Base-by-base conservation (phyloP, 1,140 invertebrate species). In the Eriocheir sinensis region DNA sequence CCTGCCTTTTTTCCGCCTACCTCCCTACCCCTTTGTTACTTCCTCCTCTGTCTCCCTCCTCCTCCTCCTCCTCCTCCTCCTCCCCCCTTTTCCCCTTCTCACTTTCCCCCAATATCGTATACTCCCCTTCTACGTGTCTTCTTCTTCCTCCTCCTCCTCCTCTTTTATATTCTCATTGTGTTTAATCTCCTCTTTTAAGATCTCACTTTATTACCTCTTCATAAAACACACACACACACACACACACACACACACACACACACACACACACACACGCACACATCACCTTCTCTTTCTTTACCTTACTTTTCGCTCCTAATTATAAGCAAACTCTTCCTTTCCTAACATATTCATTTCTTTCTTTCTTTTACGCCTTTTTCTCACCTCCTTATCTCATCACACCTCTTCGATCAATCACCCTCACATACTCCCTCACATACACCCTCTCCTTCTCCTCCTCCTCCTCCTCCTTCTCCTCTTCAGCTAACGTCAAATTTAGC, bases 231-330 rank as follows among this genome's bases (percentile, higher is more conserved):
- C 83, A 86, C 83, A 86, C 83, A 86, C 83, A 86, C 83, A 36
- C 83, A 86, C 83, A 86, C 83, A 86, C 83, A 86, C 83, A 86
- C 83, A 86, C 83, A 86, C 83, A 86, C 83, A 86, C 83, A 86
- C 83, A 86, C 83, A 86, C 83, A 86, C 83, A 86, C n/a, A 36
- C 30, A 32, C 30, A 86, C n/a, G n/a, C n/a, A 34, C 30, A 8
- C 30, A 36, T 72, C 27, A 21, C 21, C 1, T 72, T 21, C 60
- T 72, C 60, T n/a, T n/a, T 72, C 60, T 6, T 21, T 72, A 17
- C 48, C 48, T 17, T 53, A 53, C 48, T 53, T 9, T 21, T 53
- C 21, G 1, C 48, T 53, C 21, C 8, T 21, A n/a, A n/a, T n/a
- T n/a, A 53, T 2, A 53, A 17, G 21, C 9, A n/a, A 53, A 17